A percentile compares a stretch with the other conserved stretches of the same genome.
These are phyloP conservation scores for Suricata suricatta DNA, from an alignment of 2,113 vertebrate species.

Conservation along the genomic window DNA sequence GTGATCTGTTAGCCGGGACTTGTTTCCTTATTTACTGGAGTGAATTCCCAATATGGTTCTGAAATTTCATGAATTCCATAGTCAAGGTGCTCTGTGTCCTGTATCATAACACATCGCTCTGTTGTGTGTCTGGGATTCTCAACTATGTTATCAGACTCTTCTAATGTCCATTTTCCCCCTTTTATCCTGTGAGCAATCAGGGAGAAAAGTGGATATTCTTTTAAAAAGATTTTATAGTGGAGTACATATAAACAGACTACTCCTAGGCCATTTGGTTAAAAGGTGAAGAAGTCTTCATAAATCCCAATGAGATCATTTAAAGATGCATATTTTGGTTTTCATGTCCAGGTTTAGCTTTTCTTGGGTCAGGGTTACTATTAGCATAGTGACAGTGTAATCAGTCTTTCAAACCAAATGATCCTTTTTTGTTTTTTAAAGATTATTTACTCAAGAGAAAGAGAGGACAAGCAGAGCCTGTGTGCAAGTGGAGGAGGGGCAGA, in stretches of 20 bases:
- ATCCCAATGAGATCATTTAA: not conserved
- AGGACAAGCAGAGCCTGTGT: no score
- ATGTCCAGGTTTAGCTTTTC: not conserved
- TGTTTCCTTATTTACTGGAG: not conserved
- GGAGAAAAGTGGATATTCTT: not conserved
- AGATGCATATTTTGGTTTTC: not conserved
- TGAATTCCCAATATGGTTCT: slow-evolving; percentile 62
- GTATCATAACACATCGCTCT: not conserved
- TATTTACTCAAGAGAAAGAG: no score
- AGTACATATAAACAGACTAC: not conserved
- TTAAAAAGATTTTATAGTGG: not conserved
- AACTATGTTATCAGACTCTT: not conserved
- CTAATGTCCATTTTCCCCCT: not conserved
- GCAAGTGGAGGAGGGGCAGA: no score
- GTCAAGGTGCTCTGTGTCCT: slow-evolving; percentile 41
- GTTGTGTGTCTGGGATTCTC: slow-evolving; percentile 54
- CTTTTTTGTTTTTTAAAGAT: not conserved
- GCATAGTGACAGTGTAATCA: not conserved
- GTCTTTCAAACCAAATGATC: not conserved
- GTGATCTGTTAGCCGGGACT: not conserved
- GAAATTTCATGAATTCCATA: slow-evolving; percentile 59
- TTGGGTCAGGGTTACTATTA: not conserved
- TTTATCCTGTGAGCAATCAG: not conserved
- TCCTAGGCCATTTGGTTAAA: not conserved
- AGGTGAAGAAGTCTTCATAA: not conserved